A percentile compares a stretch with the other conserved stretches of the same genome.
phyloP scores from a whole-genome alignment of 2,113 vertebrate genomes.

The Casuarius casuarius region DNA sequence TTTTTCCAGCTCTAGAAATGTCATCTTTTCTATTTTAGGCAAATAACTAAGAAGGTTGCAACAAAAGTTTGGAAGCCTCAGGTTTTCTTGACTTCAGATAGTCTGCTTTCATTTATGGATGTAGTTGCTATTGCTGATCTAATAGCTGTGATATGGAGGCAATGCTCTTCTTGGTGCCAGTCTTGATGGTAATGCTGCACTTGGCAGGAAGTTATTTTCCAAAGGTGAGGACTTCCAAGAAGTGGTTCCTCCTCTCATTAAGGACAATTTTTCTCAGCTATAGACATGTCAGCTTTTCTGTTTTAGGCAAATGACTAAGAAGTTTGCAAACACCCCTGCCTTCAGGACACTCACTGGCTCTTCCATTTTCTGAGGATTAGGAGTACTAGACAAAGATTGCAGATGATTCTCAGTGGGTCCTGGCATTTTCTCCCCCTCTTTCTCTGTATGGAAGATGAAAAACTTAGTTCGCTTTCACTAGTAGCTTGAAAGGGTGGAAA shows the following conservation, averaged over 20 bases:
- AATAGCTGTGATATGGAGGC: fast-evolving
- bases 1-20: not conserved
- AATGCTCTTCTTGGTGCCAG: not conserved
- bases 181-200: not conserved
- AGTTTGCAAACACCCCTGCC: not conserved
- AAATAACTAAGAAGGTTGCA: not conserved
- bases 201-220: not conserved
- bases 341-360: not conserved
- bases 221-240: not conserved
- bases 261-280: not conserved
- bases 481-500: not conserved
- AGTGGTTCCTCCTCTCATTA: not conserved
- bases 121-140: not conserved
- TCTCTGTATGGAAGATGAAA: not conserved
- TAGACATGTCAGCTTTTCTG: not conserved
- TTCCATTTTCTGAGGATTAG: not conserved
- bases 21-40: not conserved
- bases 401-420: not conserved
- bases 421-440: not conserved
- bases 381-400: not conserved
- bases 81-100: not conserved
- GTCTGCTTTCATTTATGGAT: not conserved
- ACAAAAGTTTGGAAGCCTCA: not conserved
- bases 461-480: not conserved
- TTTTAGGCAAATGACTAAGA: not conserved